Base-by-base conservation (phyloP, 1,140 invertebrate species). In the Zelostemma sp. region DNA sequence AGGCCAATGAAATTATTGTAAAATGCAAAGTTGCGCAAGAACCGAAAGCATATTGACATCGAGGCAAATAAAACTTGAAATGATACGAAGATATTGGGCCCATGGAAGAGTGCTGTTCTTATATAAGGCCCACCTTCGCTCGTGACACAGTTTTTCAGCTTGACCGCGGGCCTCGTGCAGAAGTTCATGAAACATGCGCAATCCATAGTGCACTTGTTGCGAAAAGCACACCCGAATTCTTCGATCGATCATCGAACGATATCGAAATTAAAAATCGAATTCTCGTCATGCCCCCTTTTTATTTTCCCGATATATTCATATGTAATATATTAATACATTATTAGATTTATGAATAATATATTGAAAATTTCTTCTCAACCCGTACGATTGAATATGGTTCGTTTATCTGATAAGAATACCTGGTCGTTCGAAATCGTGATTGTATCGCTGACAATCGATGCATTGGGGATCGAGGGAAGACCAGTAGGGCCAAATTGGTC, bases 401-500 rank as follows among this genome's bases (percentile, higher is more conserved):
- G 25, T 28, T 43, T 43, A 43, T 31, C 28, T 31, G 28, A 31
- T 6, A 31, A 6, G 28, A 17, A 6, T 46, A 46, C 43, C 43
- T 19, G 43, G 16, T n/a, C 18, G 16, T 46, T 46, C 40, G 15
- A n/a, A 17, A 51, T 40, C 18, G 19, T 55, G 33, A 12, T 5
- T n/a, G 11, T 50, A 25, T n/a, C 41, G 41, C 41, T 54, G 54
- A 11, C 57, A 67, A 25, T 59, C 63, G 56, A 59, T 59, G 45
- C 63, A 59, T 18, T 48, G 51, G 19, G 41, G 43, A 17, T 31
- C 2, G 6, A 56, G 46, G 9, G 49, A 48, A 6, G 17, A 17
- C 38, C 66, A 31, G 16, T 60, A 75, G 4, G 80, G 80, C 74
- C 79, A 80, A 43, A 79, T 77, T 1, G 80, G 78, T 41, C 77